A percentile compares a stretch with the other conserved stretches of the same genome.
These are phyloP conservation scores for Megalops atlanticus DNA, from an alignment of 2,113 vertebrate species.

Conservation along the genomic window DNA sequence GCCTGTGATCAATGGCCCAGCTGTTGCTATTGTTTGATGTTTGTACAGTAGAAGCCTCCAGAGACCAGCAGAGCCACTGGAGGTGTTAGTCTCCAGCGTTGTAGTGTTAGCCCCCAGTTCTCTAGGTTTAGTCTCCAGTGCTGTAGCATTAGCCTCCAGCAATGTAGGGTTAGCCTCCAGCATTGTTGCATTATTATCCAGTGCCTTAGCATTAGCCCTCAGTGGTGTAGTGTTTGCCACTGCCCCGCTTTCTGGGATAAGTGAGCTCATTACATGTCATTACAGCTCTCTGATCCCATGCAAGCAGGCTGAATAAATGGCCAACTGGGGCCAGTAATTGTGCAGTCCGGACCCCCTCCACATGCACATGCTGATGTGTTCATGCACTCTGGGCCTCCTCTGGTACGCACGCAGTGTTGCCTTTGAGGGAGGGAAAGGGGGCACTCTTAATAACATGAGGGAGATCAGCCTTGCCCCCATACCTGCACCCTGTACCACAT, in stretches of 20 bases:
- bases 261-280: conserved; percentile 29
- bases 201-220: no score
- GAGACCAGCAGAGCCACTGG: no score
- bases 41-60: neutral
- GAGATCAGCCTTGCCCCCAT: neutral
- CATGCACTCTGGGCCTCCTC: no score
- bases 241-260: neutral
- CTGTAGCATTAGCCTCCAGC: no score
- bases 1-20: neutral
- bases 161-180: no score
- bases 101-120: no score
- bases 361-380: neutral
- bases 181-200: no score
- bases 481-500: neutral
- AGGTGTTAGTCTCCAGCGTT: no score
- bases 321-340: conserved; percentile 41
- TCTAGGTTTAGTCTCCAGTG: neutral
- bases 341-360: neutral
- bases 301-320: conserved; percentile 39
- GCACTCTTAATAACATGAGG: neutral
- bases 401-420: no score
- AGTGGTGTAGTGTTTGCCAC: neutral
- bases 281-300: conserved; percentile 35
- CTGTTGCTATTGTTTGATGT: neutral
- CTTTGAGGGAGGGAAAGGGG: conserved; percentile 19